Percentiles rank a stretch among this genome's conserved stretches.
Evolutionary conservation across 2,113 vertebrate species (phyloP).

Genomic region (Lycaon pictus): DNA sequence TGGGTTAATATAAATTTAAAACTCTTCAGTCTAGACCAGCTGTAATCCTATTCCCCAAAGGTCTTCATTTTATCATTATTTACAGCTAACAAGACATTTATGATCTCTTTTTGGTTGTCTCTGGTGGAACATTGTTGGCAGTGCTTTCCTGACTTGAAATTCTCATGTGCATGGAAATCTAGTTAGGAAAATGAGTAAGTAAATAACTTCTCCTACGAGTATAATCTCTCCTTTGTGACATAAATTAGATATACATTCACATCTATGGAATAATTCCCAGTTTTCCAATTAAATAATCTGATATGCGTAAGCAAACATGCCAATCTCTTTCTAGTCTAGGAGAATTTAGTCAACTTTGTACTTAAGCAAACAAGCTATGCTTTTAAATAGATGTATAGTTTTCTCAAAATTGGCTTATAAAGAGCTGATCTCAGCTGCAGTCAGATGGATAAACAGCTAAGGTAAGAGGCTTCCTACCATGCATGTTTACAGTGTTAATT

Average conservation of each 20-base stretch:
- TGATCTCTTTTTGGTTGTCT: constrained; percentile 74
- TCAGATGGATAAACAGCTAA: constrained; percentile 70
- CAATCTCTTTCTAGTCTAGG: constrained; percentile 58
- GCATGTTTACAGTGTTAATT: constrained; percentile 42
- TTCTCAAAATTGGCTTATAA: constrained; percentile 70
- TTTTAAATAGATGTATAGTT: constrained; percentile 55
- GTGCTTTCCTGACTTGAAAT: constrained; percentile 71
- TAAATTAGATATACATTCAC: constrained; percentile 79
- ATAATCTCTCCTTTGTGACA: constrained; percentile 79
- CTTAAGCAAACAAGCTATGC: constrained; percentile 45
- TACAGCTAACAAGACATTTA: constrained; percentile 77
- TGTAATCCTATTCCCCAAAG: constrained; percentile 54
- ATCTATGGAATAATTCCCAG: constrained; percentile 78
- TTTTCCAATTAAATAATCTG: constrained; percentile 74
- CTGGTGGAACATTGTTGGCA: constrained; percentile 77
- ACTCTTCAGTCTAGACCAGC: constrained; percentile 33
- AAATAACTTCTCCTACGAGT: constrained; percentile 74
- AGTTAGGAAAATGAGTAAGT: constrained; percentile 79
- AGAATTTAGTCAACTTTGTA: constrained; percentile 67
- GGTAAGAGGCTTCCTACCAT: constrained; percentile 57
- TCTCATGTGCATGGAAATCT: constrained; percentile 71
- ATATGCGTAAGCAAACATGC: constrained; percentile 62
- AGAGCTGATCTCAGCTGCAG: constrained; percentile 48
- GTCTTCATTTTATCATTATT: constrained; percentile 75
- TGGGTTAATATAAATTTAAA: constrained; percentile 65